Evolutionary conservation across 1,140 invertebrate genomes (phyloP).

Genomic region (Cyclargus thomasi): DNA sequence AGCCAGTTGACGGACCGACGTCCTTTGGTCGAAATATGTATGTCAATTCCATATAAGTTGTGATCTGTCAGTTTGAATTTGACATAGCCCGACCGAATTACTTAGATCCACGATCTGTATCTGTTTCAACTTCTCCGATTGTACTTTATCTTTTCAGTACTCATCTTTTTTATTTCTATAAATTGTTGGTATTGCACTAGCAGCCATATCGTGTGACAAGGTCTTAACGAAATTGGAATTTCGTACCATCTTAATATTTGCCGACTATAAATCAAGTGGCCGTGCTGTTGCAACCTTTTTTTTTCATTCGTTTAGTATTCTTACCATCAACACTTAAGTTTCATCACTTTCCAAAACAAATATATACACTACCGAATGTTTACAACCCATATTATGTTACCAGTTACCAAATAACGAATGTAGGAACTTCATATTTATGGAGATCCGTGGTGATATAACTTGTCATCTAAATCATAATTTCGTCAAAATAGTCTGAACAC

Average conservation of each 20-base stretch:
- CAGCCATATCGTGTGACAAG: no score
- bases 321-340: background rate
- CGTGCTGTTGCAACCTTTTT: background rate
- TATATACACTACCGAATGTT: background rate
- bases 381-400: background rate
- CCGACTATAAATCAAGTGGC: background rate
- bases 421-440: background rate
- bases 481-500: slow-evolving; percentile 51
- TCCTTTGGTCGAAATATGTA: no score
- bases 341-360: background rate
- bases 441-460: background rate
- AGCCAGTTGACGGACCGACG: no score
- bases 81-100: no score
- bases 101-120: no score
- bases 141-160: no score
- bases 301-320: background rate
- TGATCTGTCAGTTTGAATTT: no score
- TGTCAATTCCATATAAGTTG: no score
- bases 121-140: no score
- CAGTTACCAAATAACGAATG: background rate
- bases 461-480: slow-evolving; percentile 12
- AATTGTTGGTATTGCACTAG: no score
- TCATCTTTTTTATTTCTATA: no score
- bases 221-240: no score
- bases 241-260: background rate